A percentile compares a stretch with the other conserved stretches of the same genome.
phyloP scores from a whole-genome alignment of 23 tunicate species.

The Halocynthia aurantium region DNA sequence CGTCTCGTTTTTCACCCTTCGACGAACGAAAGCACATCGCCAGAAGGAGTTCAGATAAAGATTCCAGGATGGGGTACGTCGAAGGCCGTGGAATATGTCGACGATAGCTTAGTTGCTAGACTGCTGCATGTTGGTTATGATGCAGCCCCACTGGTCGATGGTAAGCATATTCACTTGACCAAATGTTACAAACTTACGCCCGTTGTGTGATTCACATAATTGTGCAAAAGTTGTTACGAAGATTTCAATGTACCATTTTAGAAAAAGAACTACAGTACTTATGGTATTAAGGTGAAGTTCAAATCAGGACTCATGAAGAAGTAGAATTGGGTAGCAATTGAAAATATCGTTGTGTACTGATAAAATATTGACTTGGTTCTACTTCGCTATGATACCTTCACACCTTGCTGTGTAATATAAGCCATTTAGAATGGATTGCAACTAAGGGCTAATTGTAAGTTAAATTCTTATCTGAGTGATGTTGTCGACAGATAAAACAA shows the following conservation, averaged over 20 bases:
- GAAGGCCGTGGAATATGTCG: conserved; percentile 44
- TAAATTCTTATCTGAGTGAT: background rate
- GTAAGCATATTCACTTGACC: conserved; percentile 8
- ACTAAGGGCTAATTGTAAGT: background rate
- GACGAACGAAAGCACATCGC: conserved; percentile 45
- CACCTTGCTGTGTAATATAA: background rate
- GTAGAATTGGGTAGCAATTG: no score
- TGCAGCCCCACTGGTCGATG: conserved; percentile 40
- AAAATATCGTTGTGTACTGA: no score
- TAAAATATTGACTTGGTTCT: no score
- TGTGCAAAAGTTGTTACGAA: no score
- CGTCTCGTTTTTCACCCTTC: conserved; percentile 28
- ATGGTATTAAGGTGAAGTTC: no score
- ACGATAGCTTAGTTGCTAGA: conserved; percentile 37
- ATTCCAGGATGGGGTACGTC: conserved; percentile 54
- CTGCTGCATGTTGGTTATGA: conserved; percentile 35
- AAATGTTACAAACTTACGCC: no score
- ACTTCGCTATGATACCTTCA: no score
- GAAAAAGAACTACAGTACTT: no score
- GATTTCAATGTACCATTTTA: no score
- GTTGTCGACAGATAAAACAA: background rate
- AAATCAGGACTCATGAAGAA: no score
- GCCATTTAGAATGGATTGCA: background rate
- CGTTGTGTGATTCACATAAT: no score
- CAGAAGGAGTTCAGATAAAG: conserved; percentile 36